Evolutionary conservation across 2,113 vertebrate species (phyloP).

Genomic region (Gracilinanus agilis): DNA sequence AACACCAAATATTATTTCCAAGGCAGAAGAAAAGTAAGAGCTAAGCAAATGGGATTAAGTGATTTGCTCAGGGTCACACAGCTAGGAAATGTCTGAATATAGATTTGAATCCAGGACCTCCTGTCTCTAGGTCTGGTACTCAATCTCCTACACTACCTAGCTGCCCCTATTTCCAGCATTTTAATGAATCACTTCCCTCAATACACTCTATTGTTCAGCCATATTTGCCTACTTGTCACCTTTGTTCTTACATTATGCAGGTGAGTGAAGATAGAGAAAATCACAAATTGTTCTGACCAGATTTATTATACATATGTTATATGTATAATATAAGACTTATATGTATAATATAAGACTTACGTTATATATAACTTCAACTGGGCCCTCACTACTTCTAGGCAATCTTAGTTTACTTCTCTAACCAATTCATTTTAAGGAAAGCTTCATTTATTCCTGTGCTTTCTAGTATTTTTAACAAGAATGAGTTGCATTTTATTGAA

Average conservation of each 20-base stretch:
- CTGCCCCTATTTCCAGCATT: neutral
- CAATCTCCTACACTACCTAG: too few relatives aligned
- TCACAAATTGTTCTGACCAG: neutral
- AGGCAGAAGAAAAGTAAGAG: too few relatives aligned
- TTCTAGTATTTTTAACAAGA: neutral
- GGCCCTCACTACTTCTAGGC: neutral
- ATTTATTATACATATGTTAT: too few relatives aligned
- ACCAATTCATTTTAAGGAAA: neutral
- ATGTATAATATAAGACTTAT: too few relatives aligned
- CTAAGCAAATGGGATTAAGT: too few relatives aligned
- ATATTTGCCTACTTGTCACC: neutral
- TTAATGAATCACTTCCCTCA: neutral
- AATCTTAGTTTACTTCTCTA: neutral
- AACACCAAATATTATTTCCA: too few relatives aligned
- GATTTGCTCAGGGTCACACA: too few relatives aligned
- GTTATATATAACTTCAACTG: neutral
- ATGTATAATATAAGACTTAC: too few relatives aligned
- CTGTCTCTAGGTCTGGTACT: too few relatives aligned
- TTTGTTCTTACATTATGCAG: neutral
- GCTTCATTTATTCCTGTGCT: neutral
- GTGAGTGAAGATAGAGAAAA: neutral
- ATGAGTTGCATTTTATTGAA: neutral
- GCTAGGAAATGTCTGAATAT: too few relatives aligned
- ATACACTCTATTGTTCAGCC: neutral
- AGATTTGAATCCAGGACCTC: too few relatives aligned